Percentiles rank a stretch among this genome's conserved stretches.
Evolutionary conservation across 1,140 invertebrate species (phyloP).

Genomic region (Brachionus rotundiformis): DNA sequence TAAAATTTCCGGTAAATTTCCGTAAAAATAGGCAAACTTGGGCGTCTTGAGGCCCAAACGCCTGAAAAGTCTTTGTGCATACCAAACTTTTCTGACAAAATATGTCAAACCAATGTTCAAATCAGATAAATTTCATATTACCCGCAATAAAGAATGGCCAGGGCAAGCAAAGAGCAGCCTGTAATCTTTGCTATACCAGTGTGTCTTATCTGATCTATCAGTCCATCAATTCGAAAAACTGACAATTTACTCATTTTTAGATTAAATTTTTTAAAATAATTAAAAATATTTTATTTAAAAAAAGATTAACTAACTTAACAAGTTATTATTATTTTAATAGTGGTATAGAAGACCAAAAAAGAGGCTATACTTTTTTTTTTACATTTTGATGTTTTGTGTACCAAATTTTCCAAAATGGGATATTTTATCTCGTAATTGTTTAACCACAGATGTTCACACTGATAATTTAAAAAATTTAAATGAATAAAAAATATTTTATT

Average conservation of each 20-base stretch:
- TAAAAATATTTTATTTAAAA: too few relatives aligned
- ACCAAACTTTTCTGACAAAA: constrained; percentile 17
- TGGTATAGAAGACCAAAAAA: too few relatives aligned
- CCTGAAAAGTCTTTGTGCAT: constrained; percentile 19
- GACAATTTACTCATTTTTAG: neutral
- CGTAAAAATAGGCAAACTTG: constrained; percentile 15
- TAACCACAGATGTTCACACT: too few relatives aligned
- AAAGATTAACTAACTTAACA: too few relatives aligned
- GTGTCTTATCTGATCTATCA: neutral
- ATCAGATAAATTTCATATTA: neutral
- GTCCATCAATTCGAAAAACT: neutral
- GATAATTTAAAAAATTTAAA: too few relatives aligned
- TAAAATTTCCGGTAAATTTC: constrained; percentile 44
- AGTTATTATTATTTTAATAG: too few relatives aligned
- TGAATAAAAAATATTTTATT: too few relatives aligned
- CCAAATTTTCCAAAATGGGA: too few relatives aligned
- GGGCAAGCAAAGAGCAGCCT: neutral
- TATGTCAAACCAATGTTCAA: neutral
- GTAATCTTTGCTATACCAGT: neutral
- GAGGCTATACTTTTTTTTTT: too few relatives aligned
- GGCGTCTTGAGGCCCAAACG: constrained; percentile 6
- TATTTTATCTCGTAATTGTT: too few relatives aligned
- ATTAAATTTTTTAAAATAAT: too few relatives aligned
- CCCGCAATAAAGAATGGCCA: neutral
- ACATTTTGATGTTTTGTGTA: too few relatives aligned